Conservation (phyloP, 2,113 vertebrate genomes). For the Elgaria multicarinata region DNA sequence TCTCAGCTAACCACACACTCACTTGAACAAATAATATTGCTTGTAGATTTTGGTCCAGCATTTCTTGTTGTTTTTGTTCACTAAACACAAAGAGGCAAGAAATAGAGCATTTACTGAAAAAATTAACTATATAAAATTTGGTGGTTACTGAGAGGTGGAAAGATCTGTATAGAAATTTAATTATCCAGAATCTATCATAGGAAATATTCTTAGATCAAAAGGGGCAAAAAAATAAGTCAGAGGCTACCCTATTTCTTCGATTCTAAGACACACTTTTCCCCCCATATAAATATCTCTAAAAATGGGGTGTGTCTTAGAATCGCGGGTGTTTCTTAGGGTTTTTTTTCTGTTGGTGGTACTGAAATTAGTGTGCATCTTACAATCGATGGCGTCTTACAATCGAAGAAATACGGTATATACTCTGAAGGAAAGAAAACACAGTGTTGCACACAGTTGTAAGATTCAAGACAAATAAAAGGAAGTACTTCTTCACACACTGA, state of each 20-base stretch:
- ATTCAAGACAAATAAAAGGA: no score
- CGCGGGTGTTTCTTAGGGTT: no score
- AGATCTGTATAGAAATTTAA: neutral
- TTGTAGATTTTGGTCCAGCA: neutral
- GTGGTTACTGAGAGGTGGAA: neutral
- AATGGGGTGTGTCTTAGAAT: no score
- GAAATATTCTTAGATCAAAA: neutral
- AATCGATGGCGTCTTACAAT: no score
- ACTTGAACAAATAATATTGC: neutral
- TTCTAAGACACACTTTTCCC: no score
- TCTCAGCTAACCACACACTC: neutral
- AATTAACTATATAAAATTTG: neutral
- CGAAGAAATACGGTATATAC: no score
- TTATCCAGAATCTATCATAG: neutral
- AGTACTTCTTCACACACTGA: no score
- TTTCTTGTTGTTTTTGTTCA: neutral
- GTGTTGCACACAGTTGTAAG: neutral
- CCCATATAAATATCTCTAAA: no score
- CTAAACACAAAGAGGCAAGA: neutral
- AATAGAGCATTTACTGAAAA: neutral
- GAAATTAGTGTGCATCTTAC: no score
- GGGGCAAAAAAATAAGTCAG: no score
- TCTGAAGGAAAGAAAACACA: neutral
- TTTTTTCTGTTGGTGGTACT: no score
- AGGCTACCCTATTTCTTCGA: no score